Conservation (phyloP, 1,140 invertebrate species). For the Araneus ventricosus region DNA sequence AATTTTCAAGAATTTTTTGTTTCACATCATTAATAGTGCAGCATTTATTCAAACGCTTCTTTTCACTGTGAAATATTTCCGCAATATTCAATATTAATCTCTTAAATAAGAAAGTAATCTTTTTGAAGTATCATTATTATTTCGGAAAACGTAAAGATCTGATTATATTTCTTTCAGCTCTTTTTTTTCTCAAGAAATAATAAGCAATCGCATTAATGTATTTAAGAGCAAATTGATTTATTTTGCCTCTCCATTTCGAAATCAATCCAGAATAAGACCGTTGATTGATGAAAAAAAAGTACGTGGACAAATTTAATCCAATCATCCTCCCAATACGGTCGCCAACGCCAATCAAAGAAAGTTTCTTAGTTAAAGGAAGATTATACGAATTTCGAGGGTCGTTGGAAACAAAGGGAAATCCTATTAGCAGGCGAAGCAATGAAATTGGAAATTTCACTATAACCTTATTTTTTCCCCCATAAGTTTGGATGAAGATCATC, state of each 20-base stretch:
- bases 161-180: background rate
- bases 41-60: too few species aligned
- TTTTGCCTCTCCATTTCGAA: background rate
- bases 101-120: too few species aligned
- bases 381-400: background rate
- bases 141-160: too few species aligned
- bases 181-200: background rate
- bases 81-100: too few species aligned
- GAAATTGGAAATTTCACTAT: background rate
- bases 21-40: too few species aligned
- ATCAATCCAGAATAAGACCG: background rate
- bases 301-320: background rate
- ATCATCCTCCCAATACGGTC: background rate
- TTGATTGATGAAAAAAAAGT: background rate
- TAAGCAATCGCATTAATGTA: background rate
- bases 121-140: too few species aligned
- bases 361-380: background rate
- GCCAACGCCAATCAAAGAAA: background rate
- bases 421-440: background rate
- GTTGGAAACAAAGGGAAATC: background rate
- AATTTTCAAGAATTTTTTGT: too few species aligned
- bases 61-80: too few species aligned
- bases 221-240: background rate
- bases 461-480: background rate
- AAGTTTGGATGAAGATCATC: too few species aligned